These are phyloP conservation scores for Andricus curvator DNA, from an alignment of 2,888 invertebrate species.

Conservation along the genomic window DNA sequence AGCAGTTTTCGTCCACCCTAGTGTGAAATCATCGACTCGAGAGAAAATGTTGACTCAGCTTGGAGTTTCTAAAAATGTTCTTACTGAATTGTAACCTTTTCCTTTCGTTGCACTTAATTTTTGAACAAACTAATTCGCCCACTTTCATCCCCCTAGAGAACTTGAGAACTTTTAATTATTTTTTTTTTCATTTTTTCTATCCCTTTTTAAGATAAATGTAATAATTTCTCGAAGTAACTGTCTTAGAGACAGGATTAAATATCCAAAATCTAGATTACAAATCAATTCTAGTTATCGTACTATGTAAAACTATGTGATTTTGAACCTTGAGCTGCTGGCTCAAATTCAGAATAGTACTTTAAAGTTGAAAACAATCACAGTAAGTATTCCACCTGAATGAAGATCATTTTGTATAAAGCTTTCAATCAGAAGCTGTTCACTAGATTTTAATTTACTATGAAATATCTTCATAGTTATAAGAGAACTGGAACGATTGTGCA, in stretches of 20 bases:
- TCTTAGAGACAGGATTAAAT: conserved; percentile 33
- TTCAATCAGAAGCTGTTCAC: conserved; percentile 10
- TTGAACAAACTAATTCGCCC: conserved; percentile 16
- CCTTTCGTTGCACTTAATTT: conserved; percentile 35
- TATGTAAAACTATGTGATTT: conserved; percentile 20
- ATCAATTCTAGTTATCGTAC: conserved; percentile 33
- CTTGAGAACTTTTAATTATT: background rate
- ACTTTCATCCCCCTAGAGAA: conserved; percentile 7
- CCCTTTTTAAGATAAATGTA: conserved; percentile 22
- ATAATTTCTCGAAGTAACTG: conserved; percentile 14
- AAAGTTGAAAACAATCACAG: conserved; percentile 39
- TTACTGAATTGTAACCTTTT: conserved; percentile 4
- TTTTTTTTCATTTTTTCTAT: conserved; percentile 6
- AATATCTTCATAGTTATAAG: conserved; percentile 16
- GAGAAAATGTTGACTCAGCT: background rate
- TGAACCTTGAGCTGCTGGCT: conserved; percentile 10
- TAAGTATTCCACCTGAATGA: conserved; percentile 34
- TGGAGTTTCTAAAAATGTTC: background rate
- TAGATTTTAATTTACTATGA: conserved; percentile 12
- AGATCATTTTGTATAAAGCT: conserved; percentile 23
- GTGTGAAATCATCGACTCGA: too few species aligned
- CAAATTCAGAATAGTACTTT: conserved; percentile 25
- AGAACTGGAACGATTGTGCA: conserved; percentile 30
- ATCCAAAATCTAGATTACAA: conserved; percentile 36
- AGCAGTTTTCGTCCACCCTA: too few species aligned